Base-by-base conservation (phyloP, 2,888 invertebrate species). In the Ichneumoninae sp. region DNA sequence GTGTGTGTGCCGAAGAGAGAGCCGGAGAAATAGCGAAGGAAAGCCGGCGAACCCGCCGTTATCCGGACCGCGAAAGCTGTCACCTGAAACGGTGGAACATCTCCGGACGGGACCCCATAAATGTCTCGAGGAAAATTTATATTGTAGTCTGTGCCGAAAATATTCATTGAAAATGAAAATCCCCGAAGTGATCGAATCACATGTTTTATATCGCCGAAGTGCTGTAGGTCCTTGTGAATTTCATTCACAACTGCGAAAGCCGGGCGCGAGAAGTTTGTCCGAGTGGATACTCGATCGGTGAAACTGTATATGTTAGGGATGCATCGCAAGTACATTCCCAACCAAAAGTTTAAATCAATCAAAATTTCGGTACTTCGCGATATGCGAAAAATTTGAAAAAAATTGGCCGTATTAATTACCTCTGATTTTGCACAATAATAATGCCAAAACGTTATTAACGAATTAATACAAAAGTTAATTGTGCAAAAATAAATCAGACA, bases 111-210 rank as follows among this genome's bases (percentile, higher is more conserved):
- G 76, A 65, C 75, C 40, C 44, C 33, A 70, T 30, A 76, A 66
- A 44, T 54, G 54, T 66, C 76, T 71, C 44, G 22, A 16, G 62
- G 33, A 62, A 68, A 57, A 76, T 82, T 76, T 76, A 82, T 82
- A 65, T 82, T 47, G 54, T 19, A 66, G 74, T 74, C 68, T 16
- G 22, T 60, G n/a, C 50, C 57, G n/a, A 26, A 74, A 74, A 74
- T 60, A 74, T 74, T 62, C 62, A 62, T 74, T 47, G 44, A 13
- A n/a, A 74, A 44, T 30, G 26, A 62, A 74, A 60, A 33, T 30
- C 16, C n/a, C 57, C 16, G 16, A 0, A 16, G 16, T 16, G 16
- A 47, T 54, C 19, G 52, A 19, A 54, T 19, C 52, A 19, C 44
- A 16, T 47, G 44, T 16, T 47, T 47, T 16, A 47, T 16, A 16